Evolutionary conservation across 2,888 invertebrate species (phyloP).

Genomic region (Parnassius apollo): DNA sequence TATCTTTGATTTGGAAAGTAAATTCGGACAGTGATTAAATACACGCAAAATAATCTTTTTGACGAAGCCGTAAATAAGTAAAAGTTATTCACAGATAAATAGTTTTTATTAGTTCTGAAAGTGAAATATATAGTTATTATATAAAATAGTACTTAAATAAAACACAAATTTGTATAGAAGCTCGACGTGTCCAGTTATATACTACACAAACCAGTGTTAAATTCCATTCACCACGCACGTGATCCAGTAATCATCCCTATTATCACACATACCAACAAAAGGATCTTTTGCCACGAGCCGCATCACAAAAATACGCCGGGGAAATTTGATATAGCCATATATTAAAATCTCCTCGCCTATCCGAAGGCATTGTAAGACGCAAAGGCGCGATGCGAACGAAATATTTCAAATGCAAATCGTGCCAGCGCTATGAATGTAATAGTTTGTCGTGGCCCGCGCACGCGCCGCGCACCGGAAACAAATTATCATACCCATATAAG

Average conservation of each 20-base stretch:
- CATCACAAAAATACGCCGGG: slow-evolving; percentile 73
- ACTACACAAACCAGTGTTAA: slow-evolving; percentile 38
- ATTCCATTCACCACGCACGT: slow-evolving; percentile 70
- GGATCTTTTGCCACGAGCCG: slow-evolving; percentile 64
- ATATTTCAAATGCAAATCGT: slow-evolving; percentile 82
- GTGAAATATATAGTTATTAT: too few relatives aligned
- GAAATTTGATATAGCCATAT: slow-evolving; percentile 77
- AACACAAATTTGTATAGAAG: background rate
- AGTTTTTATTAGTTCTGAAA: too few relatives aligned
- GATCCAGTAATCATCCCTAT: slow-evolving; percentile 67
- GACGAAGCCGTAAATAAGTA: too few relatives aligned
- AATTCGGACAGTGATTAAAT: too few relatives aligned
- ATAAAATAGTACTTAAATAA: too few relatives aligned
- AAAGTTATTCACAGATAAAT: too few relatives aligned
- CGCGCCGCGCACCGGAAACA: slow-evolving; percentile 79
- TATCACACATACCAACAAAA: slow-evolving; percentile 55
- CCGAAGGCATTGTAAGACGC: slow-evolving; percentile 66
- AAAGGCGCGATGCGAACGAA: slow-evolving; percentile 70
- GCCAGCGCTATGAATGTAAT: slow-evolving; percentile 78
- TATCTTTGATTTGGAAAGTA: too few relatives aligned
- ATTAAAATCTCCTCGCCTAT: slow-evolving; percentile 62
- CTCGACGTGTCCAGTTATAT: slow-evolving; percentile 32
- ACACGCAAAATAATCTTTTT: too few relatives aligned
- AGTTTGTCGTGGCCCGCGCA: slow-evolving; percentile 77
- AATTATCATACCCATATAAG: slow-evolving; percentile 81